Evolutionary conservation across 2,797 vertebrate species (phyloP).

Genomic region (Peromyscus melanophrys): DNA sequence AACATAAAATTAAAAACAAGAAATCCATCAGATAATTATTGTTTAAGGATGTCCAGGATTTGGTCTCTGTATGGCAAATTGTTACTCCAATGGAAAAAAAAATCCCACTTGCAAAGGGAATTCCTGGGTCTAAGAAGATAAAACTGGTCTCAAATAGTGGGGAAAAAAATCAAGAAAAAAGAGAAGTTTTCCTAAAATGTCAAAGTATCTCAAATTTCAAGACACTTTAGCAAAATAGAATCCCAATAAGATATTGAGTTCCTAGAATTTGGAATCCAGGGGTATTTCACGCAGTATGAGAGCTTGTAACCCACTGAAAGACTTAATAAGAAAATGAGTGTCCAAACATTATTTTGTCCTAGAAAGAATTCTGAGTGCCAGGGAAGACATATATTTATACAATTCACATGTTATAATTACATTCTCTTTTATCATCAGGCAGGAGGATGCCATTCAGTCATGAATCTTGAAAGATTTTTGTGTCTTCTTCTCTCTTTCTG

Average conservation of each 20-base stretch:
- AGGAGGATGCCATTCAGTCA: rapidly evolving
- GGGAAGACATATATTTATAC: background rate
- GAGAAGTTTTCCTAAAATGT: background rate
- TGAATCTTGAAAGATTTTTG: background rate
- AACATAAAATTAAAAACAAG: background rate
- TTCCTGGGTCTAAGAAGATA: background rate
- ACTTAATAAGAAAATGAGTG: background rate
- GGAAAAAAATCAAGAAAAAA: background rate
- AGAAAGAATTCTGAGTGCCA: background rate
- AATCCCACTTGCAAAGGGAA: background rate
- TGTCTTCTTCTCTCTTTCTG: background rate
- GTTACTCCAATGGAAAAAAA: background rate
- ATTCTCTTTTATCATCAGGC: background rate
- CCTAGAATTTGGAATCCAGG: background rate
- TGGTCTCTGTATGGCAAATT: background rate
- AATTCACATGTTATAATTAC: background rate
- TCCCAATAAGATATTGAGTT: background rate
- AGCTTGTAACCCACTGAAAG: rapidly evolving
- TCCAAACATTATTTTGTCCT: background rate
- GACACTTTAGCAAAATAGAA: background rate
- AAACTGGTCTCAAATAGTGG: background rate
- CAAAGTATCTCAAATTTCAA: background rate
- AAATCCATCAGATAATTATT: background rate
- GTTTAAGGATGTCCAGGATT: background rate
- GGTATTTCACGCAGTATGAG: rapidly evolving